Conservation (phyloP, 2,888 invertebrate species). For the Nematopogon swammerdamellus region DNA sequence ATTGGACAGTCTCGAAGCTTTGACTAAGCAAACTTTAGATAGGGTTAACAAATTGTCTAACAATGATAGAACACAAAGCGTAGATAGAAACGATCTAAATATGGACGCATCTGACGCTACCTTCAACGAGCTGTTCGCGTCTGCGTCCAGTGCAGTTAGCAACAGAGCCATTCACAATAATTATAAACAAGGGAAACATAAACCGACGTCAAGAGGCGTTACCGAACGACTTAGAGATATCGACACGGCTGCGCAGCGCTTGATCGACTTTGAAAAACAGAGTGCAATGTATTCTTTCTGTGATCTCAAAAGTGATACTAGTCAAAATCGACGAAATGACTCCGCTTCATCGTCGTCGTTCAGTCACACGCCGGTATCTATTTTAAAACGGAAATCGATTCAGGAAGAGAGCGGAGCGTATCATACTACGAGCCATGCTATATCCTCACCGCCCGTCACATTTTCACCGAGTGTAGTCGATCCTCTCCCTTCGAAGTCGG, state of each 20-base stretch:
- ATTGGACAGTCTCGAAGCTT: slow-evolving; percentile 62
- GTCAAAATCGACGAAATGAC: slow-evolving; percentile 50
- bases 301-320: slow-evolving; percentile 49
- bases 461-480: slow-evolving; percentile 75
- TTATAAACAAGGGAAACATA: slow-evolving; percentile 26
- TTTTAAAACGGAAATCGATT: slow-evolving; percentile 65
- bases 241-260: slow-evolving; percentile 51
- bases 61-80: slow-evolving; percentile 23
- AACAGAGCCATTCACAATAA: slow-evolving; percentile 15
- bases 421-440: slow-evolving; percentile 48
- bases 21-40: slow-evolving; percentile 65
- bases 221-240: slow-evolving; percentile 48
- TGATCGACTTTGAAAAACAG: slow-evolving; percentile 53
- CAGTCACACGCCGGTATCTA: slow-evolving; percentile 58
- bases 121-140: slow-evolving; percentile 34
- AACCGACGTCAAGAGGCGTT: slow-evolving; percentile 33
- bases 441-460: slow-evolving; percentile 69
- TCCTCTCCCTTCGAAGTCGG: slow-evolving; percentile 53
- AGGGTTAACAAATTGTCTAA: slow-evolving; percentile 62
- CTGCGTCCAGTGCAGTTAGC: slow-evolving; percentile 23
- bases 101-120: slow-evolving; percentile 34
- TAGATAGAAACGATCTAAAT: slow-evolving; percentile 47
- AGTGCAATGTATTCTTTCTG: slow-evolving; percentile 46
- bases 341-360: slow-evolving; percentile 27
- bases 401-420: slow-evolving; percentile 51